Conservation (phyloP, 2,888 invertebrate species). For the Eudasyphora cyanicolor region DNA sequence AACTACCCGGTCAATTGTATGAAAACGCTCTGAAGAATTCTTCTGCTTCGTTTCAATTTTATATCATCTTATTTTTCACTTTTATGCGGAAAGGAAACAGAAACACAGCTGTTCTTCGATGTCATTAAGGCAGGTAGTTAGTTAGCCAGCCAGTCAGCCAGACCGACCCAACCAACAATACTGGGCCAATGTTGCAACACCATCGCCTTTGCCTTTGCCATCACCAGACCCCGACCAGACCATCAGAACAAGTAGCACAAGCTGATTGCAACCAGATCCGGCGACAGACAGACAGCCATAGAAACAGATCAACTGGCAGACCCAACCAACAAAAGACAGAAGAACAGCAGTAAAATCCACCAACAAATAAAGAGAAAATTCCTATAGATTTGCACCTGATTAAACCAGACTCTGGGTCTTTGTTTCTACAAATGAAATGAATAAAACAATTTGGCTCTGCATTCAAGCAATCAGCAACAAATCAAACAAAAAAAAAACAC, state of each 20-base stretch:
- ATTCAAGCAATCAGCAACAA: conserved; percentile 28
- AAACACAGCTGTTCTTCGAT: conserved; percentile 62
- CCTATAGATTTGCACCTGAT: conserved; percentile 71
- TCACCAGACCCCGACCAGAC: conserved; percentile 8
- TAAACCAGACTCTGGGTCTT: conserved; percentile 62
- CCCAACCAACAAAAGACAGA: conserved; percentile 29
- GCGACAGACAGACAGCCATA: conserved; percentile 41
- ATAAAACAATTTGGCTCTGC: conserved; percentile 43
- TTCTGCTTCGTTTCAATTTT: background rate
- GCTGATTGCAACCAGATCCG: conserved; percentile 60
- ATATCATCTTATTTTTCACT: background rate
- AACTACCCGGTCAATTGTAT: conserved; percentile 54
- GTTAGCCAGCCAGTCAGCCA: conserved; percentile 8
- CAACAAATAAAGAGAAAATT: conserved; percentile 55
- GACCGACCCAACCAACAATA: conserved; percentile 42
- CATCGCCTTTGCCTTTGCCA: conserved; percentile 40
- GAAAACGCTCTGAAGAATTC: background rate
- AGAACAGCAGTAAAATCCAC: conserved; percentile 39
- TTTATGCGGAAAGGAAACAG: conserved; percentile 27
- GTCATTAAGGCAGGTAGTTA: conserved; percentile 59
- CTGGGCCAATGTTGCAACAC: conserved; percentile 34
- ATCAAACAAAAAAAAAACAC: background rate
- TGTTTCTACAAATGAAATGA: conserved; percentile 24
- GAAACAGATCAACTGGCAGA: too few species aligned
- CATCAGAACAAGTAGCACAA: conserved; percentile 60